phyloP scores from a whole-genome alignment of 2,797 vertebrate species.

The Hippoglossus hippoglossus region DNA sequence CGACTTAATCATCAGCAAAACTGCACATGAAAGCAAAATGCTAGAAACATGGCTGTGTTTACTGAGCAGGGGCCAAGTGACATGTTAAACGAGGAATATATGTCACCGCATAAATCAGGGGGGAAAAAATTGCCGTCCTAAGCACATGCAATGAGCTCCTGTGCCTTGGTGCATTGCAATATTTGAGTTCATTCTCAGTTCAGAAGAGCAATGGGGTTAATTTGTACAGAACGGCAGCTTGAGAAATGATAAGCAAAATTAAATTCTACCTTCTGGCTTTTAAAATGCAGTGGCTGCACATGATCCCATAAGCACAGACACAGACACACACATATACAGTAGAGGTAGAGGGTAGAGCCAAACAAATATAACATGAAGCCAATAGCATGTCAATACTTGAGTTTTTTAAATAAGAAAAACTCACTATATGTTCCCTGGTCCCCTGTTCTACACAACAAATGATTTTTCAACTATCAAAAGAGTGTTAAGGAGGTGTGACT shows the following conservation, averaged over 20 bases:
- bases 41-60: constrained; percentile 16
- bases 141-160: not conserved
- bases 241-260: constrained; percentile 40
- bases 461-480: not conserved
- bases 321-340: not conserved
- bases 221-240: constrained; percentile 31
- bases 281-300: constrained; percentile 15
- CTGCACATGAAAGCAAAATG: constrained; percentile 34
- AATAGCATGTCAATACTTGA: not conserved
- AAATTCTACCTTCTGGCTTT: constrained; percentile 33
- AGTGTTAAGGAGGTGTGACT: too few species aligned
- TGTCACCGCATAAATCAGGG: constrained; percentile 13
- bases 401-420: not conserved
- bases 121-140: not conserved
- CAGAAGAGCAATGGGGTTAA: constrained; percentile 36
- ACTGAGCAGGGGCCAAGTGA: constrained; percentile 9
- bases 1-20: constrained; percentile 37
- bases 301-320: constrained; percentile 5
- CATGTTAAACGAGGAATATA: constrained; percentile 11
- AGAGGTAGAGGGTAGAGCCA: not conserved
- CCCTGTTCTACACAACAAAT: not conserved
- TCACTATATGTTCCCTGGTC: not conserved
- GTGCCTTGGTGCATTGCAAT: not conserved
- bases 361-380: not conserved
- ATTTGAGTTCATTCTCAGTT: constrained; percentile 39